These are phyloP conservation scores for Platynereis dumerilii DNA, from an alignment of 2,888 invertebrate species.

Conservation along the genomic window DNA sequence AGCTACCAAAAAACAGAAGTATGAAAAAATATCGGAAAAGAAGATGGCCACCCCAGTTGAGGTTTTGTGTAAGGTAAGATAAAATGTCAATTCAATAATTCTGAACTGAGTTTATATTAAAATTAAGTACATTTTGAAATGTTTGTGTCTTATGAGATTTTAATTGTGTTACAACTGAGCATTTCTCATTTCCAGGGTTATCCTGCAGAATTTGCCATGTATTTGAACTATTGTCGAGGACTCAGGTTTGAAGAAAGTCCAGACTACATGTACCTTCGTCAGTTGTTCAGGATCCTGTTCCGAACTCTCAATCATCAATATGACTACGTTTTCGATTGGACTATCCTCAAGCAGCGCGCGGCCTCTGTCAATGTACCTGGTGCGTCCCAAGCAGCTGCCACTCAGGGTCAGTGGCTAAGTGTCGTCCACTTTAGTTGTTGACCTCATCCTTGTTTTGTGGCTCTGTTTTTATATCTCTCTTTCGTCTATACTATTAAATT, in stretches of 20 bases:
- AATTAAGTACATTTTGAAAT: neutral
- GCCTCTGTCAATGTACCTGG: constrained; percentile 55
- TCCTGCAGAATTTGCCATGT: constrained; percentile 99
- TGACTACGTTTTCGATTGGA: constrained; percentile 99
- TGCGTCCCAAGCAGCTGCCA: constrained; percentile 4
- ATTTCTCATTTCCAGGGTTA: constrained; percentile 79
- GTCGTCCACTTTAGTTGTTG: neutral
- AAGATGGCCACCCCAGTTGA: constrained; percentile 99
- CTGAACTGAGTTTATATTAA: neutral
- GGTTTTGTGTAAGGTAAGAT: constrained; percentile 85
- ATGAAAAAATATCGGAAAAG: constrained; percentile 98
- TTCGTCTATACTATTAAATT: too few relatives aligned
- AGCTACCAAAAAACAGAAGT: constrained; percentile 97
- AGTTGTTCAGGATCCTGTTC: constrained; percentile 97
- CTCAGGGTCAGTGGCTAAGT: neutral
- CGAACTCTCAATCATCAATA: constrained; percentile 99
- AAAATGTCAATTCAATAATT: too few relatives aligned
- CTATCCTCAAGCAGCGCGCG: constrained; percentile 94
- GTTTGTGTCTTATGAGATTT: neutral
- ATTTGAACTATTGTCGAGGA: constrained; percentile 98
- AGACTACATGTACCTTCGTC: constrained; percentile 99
- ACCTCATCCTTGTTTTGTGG: neutral
- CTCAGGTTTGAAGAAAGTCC: constrained; percentile 98
- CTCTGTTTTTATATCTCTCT: too few relatives aligned
- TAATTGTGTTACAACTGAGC: too few relatives aligned